phyloP scores from a whole-genome alignment of 2,888 invertebrate species.

The Fragum whitleyi region DNA sequence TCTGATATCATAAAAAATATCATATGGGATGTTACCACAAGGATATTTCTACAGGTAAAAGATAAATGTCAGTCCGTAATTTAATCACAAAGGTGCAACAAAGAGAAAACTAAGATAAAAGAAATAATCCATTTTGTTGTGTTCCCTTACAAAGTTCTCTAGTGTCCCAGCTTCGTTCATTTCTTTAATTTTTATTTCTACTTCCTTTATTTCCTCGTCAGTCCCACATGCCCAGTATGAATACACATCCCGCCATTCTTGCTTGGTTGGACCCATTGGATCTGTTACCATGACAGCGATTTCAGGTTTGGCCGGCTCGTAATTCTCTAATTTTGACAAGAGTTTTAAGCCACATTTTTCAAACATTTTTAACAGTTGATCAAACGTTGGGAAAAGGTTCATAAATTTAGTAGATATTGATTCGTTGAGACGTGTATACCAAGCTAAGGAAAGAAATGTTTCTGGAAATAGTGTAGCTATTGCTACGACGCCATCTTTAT shows the following conservation, averaged over 20 bases:
- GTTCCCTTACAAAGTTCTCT: conserved; percentile 27
- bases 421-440: background rate
- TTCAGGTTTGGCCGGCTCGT: background rate
- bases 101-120: conserved; percentile 8
- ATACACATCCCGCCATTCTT: conserved; percentile 22
- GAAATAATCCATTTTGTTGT: conserved; percentile 16
- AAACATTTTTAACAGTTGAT: background rate
- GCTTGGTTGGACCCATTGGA: conserved; percentile 27
- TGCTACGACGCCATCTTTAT: conserved; percentile 8
- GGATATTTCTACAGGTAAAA: too few relatives aligned
- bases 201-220: conserved; percentile 16
- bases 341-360: background rate
- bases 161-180: conserved; percentile 27
- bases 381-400: background rate
- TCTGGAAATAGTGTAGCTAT: conserved; percentile 22
- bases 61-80: too few relatives aligned
- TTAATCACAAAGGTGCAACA: background rate
- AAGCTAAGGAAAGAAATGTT: background rate
- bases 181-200: conserved; percentile 1
- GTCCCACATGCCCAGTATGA: conserved; percentile 32
- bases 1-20: too few relatives aligned
- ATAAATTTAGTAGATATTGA: background rate
- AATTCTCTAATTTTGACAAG: background rate
- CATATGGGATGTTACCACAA: too few relatives aligned
- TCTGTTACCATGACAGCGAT: background rate